Conservation (phyloP, 2,888 invertebrate genomes). For the Melipona bicolor region DNA sequence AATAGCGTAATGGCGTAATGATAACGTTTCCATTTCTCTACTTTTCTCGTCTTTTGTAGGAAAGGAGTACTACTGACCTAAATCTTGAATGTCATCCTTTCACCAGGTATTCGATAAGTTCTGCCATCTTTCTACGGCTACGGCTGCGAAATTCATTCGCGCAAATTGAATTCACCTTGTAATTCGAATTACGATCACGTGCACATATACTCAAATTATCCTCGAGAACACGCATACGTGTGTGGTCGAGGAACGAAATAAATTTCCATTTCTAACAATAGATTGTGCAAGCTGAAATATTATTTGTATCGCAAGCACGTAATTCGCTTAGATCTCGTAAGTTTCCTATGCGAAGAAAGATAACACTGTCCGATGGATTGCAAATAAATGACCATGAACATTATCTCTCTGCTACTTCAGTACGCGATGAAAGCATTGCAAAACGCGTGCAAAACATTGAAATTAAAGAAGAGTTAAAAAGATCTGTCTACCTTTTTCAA, state of each 20-base stretch:
- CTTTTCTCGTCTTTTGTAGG: constrained; percentile 13
- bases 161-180: not conserved
- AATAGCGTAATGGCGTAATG: not conserved
- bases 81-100: constrained; percentile 52
- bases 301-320: constrained; percentile 31
- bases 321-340: constrained; percentile 32
- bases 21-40: constrained; percentile 8
- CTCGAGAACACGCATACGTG: not conserved
- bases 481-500: not conserved
- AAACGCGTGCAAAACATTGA: not conserved
- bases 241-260: constrained; percentile 2
- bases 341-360: constrained; percentile 30
- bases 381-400: constrained; percentile 23
- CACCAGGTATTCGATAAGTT: constrained; percentile 31
- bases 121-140: not conserved
- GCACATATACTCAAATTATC: constrained; percentile 1
- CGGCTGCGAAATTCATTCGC: constrained; percentile 6
- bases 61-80: constrained; percentile 47
- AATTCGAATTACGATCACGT: not conserved
- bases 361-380: not conserved
- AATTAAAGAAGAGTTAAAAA: not conserved
- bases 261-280: not conserved
- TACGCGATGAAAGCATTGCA: too few species aligned
- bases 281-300: constrained; percentile 30
- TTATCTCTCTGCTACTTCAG: not conserved